phyloP scores from a whole-genome alignment of 2,797 vertebrate genomes.

The Kryptolebias ocellatus region DNA sequence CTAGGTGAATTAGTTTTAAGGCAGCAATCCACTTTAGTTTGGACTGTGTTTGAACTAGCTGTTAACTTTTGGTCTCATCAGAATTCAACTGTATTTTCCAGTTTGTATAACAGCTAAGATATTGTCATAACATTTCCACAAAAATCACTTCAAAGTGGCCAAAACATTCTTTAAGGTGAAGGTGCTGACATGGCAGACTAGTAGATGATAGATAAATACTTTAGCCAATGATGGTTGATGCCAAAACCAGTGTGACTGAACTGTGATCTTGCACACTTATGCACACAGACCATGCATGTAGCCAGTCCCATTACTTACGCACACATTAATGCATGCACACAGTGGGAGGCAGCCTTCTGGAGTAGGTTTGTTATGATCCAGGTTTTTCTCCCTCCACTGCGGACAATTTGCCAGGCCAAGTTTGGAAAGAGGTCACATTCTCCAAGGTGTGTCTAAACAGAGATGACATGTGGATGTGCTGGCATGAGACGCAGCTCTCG shows the following conservation, averaged over 20 bases:
- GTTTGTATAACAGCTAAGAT: too few relatives aligned
- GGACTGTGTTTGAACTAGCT: too few relatives aligned
- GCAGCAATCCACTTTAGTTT: too few relatives aligned
- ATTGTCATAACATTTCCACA: too few relatives aligned
- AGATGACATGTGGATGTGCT: conserved; percentile 74
- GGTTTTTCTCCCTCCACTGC: conserved; percentile 37
- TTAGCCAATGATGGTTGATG: conserved; percentile 14
- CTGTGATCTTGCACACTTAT: conserved; percentile 34
- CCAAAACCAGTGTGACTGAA: conserved; percentile 38
- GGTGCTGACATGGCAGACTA: conserved; percentile 2
- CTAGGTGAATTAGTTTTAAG: too few relatives aligned
- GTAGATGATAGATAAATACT: conserved; percentile 3
- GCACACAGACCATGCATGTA: conserved; percentile 23
- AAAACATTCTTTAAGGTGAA: too few relatives aligned
- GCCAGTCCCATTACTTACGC: conserved; percentile 45
- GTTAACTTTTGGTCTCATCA: too few relatives aligned
- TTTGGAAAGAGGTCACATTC: conserved; percentile 72
- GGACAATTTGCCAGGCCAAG: conserved; percentile 66
- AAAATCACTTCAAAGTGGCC: too few relatives aligned
- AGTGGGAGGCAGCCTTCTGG: conserved; percentile 58
- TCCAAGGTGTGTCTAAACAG: conserved; percentile 77
- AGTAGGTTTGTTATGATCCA: conserved; percentile 41
- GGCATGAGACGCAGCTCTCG: conserved; percentile 54
- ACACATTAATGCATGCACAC: conserved; percentile 23
- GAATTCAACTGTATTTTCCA: too few relatives aligned